Conservation (phyloP, 1,140 invertebrate species). For the Pseudobourletiella spinata region DNA sequence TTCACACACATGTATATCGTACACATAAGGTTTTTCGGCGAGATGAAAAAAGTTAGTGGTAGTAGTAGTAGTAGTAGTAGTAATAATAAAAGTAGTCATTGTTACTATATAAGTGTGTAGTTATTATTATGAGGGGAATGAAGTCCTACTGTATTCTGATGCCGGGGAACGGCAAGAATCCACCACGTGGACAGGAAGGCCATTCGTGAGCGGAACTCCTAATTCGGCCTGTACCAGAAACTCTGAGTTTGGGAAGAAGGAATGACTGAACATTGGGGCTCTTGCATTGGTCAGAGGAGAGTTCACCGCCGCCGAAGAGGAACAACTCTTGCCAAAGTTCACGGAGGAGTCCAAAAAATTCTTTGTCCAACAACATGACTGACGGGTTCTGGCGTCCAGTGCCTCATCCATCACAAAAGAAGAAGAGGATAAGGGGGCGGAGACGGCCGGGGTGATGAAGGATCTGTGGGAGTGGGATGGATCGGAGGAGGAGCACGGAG, state of each 20-base stretch:
- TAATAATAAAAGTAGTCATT: too few species aligned
- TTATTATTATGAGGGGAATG: slow-evolving; percentile 6
- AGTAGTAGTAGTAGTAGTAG: too few species aligned
- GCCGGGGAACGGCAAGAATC: slow-evolving; percentile 9
- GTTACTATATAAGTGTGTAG: not conserved
- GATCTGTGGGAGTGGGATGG: too few species aligned
- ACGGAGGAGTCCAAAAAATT: not conserved
- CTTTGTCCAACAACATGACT: not conserved
- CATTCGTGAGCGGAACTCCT: slow-evolving; percentile 17
- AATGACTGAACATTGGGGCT: not conserved
- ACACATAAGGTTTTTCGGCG: too few species aligned
- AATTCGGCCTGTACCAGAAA: slow-evolving; percentile 12
- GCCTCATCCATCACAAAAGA: slow-evolving; percentile 20
- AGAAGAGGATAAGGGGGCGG: slow-evolving; percentile 9
- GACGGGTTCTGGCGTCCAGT: slow-evolving; percentile 5
- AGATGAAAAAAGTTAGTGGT: too few species aligned
- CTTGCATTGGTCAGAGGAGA: not conserved
- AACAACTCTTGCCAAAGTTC: too few species aligned
- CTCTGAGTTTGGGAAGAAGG: slow-evolving; percentile 11
- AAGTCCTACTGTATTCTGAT: slow-evolving; percentile 25
- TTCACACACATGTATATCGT: too few species aligned
- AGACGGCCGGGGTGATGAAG: not conserved
- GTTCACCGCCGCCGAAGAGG: not conserved
- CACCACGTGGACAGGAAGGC: slow-evolving; percentile 19
- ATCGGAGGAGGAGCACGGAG: too few species aligned